Conservation (phyloP, 2,888 invertebrate species). For the Cistogaster globosa region DNA sequence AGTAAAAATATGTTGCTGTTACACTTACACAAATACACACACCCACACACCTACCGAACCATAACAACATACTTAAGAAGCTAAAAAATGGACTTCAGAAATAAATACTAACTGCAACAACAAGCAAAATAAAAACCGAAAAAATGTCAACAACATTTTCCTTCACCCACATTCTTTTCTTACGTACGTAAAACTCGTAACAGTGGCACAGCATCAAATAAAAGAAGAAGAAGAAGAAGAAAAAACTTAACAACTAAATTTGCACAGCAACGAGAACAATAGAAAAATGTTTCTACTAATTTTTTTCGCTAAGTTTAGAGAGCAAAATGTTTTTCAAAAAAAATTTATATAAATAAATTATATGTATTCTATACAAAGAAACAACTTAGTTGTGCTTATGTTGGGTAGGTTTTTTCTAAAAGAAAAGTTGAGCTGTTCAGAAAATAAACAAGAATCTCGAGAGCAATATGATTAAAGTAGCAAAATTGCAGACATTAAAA, state of each 20-base stretch:
- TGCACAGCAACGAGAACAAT: conserved; percentile 45
- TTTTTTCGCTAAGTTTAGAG: conserved; percentile 25
- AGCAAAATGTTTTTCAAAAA: neutral
- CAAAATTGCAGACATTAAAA: conserved; percentile 71
- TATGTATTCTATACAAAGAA: conserved; percentile 40
- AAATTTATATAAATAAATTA: conserved; percentile 32
- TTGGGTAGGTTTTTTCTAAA: neutral
- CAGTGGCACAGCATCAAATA: neutral
- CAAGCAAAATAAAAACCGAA: neutral
- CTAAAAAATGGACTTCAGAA: conserved; percentile 57
- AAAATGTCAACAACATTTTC: conserved; percentile 71
- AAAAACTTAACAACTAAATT: conserved; percentile 33
- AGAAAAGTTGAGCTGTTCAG: conserved; percentile 8
- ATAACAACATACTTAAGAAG: conserved; percentile 23
- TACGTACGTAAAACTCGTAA: neutral
- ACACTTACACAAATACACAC: conserved; percentile 23
- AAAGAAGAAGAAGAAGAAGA: conserved; percentile 7
- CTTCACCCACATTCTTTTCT: conserved; percentile 68
- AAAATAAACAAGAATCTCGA: conserved; percentile 58
- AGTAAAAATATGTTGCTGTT: conserved; percentile 53
- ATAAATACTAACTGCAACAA: conserved; percentile 18
- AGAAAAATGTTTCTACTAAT: conserved; percentile 5
- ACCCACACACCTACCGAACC: conserved; percentile 5
- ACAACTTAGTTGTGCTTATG: conserved; percentile 29
- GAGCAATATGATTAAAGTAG: conserved; percentile 61